Evolutionary conservation across 2,888 invertebrate genomes (phyloP), one percentile per base, ranked within the genome.

Genomic region (Cryptocephalus primarius): DNA sequence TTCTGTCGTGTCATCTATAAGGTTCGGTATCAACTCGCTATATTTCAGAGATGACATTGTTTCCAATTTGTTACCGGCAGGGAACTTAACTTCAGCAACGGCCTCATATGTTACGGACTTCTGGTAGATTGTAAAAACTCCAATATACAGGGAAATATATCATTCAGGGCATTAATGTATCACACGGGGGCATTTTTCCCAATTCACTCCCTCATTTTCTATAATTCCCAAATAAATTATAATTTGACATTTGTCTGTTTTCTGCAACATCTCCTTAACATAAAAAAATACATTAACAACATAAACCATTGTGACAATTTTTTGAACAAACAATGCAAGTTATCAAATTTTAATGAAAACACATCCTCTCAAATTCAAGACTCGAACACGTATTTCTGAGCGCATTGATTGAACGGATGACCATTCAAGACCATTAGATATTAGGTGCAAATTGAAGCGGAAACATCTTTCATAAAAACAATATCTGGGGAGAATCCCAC

Each of bases 381-480:
- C 6, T 6, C 22, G 22, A 22, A 22, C 3, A 22, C 22, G 22
- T 22, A 22, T 6, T 22, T 22, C 6, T 22, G 22, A 22, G 22
- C 22, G 22, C 22, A 6, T 22, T 22, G 22, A 22, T 22, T 22
- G 22, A 22, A 22, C 22, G 22, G 22, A 22, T 22, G 22, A 22
- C 22, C 2, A 6, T 22, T 22, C 22, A 6, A 22, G 22, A 22
- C 22, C 22, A 22, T 22, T 22, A 22, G 22, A 36, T 36, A 12
- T 36, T 43, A 52, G 49, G 48, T 51, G 51, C 50, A 54, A 49
- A 49, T 52, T 48, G 49, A 51, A 43, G 49, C 50, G 50, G 36
- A 36, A 47, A 48, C 58, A 60, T 65, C 62, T 57, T 63, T 64
- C 60, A 63, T 62, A 63, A 63, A 58, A 61, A 60, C 59, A 63